Evolutionary conservation across 2,113 vertebrate genomes (phyloP).

Genomic region (Hydropotes inermis): DNA sequence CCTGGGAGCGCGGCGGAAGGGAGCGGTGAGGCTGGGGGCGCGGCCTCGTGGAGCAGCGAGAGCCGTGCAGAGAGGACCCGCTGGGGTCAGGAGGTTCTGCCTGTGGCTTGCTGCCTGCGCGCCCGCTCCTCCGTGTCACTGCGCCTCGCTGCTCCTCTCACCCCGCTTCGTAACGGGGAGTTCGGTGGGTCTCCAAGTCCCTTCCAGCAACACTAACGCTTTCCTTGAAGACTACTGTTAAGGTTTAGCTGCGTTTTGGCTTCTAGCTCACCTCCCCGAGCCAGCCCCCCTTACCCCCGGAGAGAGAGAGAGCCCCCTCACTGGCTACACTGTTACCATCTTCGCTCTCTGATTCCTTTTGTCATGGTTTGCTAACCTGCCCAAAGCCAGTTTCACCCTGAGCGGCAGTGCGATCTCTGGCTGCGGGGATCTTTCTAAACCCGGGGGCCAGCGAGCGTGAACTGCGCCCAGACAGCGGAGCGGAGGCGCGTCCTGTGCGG

Average conservation of each 20-base stretch:
- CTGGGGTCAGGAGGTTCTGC: neutral
- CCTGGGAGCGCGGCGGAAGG: neutral
- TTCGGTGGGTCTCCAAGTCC: neutral
- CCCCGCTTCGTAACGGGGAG: neutral
- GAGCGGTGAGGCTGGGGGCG: neutral
- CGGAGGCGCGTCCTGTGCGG: neutral
- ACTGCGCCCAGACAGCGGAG: neutral
- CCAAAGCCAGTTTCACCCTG: neutral
- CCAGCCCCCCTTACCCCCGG: neutral
- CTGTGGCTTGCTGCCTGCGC: neutral
- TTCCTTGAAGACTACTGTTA: neutral
- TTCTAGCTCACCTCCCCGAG: neutral
- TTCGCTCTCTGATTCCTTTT: neutral
- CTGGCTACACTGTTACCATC: neutral
- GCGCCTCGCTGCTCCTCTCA: neutral
- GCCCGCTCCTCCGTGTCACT: neutral
- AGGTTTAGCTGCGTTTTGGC: neutral
- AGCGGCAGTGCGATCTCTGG: neutral
- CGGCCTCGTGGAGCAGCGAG: neutral
- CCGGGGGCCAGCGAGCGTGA: neutral
- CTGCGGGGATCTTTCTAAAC: conserved; percentile 12
- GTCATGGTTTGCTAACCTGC: neutral
- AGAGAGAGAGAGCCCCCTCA: fast-evolving
- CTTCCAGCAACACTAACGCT: neutral
- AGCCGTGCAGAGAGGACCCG: fast-evolving